phyloP scores from a whole-genome alignment of 2,113 vertebrate species.

The Galemys pyrenaicus region DNA sequence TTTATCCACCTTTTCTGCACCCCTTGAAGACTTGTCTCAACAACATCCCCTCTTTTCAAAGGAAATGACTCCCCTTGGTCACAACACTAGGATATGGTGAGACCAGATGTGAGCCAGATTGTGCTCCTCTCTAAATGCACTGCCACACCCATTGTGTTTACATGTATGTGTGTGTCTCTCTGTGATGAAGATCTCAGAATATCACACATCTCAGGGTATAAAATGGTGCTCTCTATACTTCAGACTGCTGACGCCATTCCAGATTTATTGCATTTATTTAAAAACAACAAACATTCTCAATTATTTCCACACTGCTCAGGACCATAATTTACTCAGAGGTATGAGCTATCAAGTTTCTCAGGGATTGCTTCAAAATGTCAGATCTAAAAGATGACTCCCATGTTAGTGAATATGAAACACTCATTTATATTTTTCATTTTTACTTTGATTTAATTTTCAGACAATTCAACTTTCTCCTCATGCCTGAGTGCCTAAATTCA shows the following conservation, averaged over 20 bases:
- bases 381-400: constrained; percentile 86
- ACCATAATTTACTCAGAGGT: constrained; percentile 88
- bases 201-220: not conserved
- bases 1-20: not conserved
- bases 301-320: constrained; percentile 84
- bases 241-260: constrained; percentile 67
- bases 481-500: constrained; percentile 88
- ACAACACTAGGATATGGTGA: not conserved
- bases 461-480: constrained; percentile 86
- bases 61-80: not conserved
- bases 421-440: constrained; percentile 86
- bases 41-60: not conserved
- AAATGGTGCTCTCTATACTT: constrained; percentile 57
- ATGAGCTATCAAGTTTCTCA: constrained; percentile 83
- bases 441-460: constrained; percentile 90
- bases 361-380: constrained; percentile 87
- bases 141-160: not conserved
- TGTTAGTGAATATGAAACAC: constrained; percentile 82
- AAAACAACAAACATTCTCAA: constrained; percentile 88
- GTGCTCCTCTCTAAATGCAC: not conserved
- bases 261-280: constrained; percentile 88
- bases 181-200: not conserved
- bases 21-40: not conserved
- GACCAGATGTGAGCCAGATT: too few relatives aligned
- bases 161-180: not conserved